Conservation (phyloP, 2,888 invertebrate genomes). For the Boloria euphrosyne region DNA sequence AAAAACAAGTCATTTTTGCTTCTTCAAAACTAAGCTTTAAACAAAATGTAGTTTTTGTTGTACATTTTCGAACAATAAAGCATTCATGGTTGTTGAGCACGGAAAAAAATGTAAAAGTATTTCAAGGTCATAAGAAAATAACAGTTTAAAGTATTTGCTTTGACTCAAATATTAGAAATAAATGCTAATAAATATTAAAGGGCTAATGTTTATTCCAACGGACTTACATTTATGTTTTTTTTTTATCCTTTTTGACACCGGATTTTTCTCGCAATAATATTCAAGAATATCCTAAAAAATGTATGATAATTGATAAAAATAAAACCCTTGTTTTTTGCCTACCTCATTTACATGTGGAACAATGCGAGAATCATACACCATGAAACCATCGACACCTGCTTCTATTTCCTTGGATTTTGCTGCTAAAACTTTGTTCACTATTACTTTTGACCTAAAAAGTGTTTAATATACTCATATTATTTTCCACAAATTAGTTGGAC, state of each 20-base stretch:
- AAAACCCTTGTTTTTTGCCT: no score
- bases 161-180: no score
- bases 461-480: no score
- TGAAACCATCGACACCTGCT: constrained; percentile 85
- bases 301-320: no score
- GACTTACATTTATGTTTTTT: no score
- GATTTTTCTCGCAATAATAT: no score
- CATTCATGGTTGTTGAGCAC: constrained; percentile 8
- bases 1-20: not conserved
- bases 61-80: not conserved
- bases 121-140: not conserved
- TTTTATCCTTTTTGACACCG: no score
- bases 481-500: no score
- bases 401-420: constrained; percentile 82
- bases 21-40: no score
- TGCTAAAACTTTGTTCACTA: constrained; percentile 71
- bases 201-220: no score
- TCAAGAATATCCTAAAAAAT: not conserved
- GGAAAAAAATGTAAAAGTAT: constrained; percentile 11
- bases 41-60: not conserved
- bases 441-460: constrained; percentile 58
- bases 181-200: no score
- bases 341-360: constrained; percentile 83
- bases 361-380: constrained; percentile 85
- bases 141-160: no score